Percentiles rank a stretch among this genome's conserved stretches.
Conservation (phyloP, 2,888 invertebrate species). For the Geotrupes spiniger region DNA sequence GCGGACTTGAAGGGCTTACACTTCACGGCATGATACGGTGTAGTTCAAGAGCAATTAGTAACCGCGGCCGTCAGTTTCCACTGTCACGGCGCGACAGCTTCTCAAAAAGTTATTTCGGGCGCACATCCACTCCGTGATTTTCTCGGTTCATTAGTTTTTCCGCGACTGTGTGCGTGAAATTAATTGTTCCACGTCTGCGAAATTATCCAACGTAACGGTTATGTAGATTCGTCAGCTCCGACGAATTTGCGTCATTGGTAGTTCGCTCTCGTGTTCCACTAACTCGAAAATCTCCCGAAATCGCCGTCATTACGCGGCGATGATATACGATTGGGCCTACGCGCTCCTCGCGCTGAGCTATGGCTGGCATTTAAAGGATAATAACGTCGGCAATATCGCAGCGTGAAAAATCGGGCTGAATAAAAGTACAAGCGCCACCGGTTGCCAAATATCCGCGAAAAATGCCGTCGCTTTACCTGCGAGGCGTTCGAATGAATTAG, state of each 20-base stretch:
- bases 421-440: too few species aligned
- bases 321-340: constrained; percentile 14
- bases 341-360: constrained; percentile 13
- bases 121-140: too few species aligned
- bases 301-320: constrained; percentile 11
- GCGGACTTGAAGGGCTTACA: constrained; percentile 9
- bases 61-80: constrained; percentile 36
- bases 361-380: constrained; percentile 16
- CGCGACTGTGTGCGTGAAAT: too few species aligned
- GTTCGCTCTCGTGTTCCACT: constrained; percentile 2
- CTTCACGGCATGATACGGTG: constrained; percentile 18
- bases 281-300: constrained; percentile 7
- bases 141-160: too few species aligned
- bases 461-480: constrained; percentile 9
- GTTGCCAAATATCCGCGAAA: too few species aligned
- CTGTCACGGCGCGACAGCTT: constrained; percentile 24
- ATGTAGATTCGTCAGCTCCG: too few species aligned
- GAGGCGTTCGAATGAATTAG: constrained; percentile 32
- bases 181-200: too few species aligned
- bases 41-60: constrained; percentile 36
- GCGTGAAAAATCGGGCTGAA: constrained; percentile 18
- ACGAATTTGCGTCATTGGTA: too few species aligned
- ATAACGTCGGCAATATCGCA: constrained; percentile 19
- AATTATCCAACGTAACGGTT: too few species aligned
- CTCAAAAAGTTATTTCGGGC: neutral